Base-by-base conservation (phyloP, 2,113 vertebrate species). In the Saccopteryx bilineata region DNA sequence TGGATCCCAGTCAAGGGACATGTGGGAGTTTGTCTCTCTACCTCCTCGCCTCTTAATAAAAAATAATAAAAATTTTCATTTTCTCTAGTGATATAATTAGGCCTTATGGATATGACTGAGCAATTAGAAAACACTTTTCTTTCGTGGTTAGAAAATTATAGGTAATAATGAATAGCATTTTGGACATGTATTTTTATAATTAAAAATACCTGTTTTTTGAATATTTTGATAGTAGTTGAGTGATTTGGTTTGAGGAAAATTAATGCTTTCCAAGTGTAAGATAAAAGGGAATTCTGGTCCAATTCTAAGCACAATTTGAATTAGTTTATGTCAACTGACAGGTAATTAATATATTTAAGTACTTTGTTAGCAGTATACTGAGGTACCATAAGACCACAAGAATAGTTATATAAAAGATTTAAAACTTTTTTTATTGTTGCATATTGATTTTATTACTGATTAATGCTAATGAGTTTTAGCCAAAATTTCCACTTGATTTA, bases 31-130 rank as follows among this genome's bases (percentile, higher is more conserved):
- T 39, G 39, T 39, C 39, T 39, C 39, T 39, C 39, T 39, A 39
- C 39, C 39, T 39, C 39, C 39, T 39, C 39, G 39, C 39, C 39
- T 39, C 39, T 39, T 39, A 39, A 39, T 39, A 39, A 39, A 39
- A 39, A 39, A 39, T 39, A 39, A 39, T 39, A 90, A 90, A 23
- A 90, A 58, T 69, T 94, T 23, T 80, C 21, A 39, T 91, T 97
- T 95, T 90, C 46, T 97, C 15, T 94, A 56, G 56, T 90, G 78
- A 75, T 89, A 74, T 75, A 74, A 50, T 94, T 82, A 92, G 46
- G 21, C 54, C 5, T 94, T 85, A 56, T 46, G 14, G 9, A 14
- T 85, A 87, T 78, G 18, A 87, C 39, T 39, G 54, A 83, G 13
- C 28, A 94, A 18, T 60, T 82, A 68, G 31, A 86, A 76, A 71